Conservation (phyloP, 2,888 invertebrate genomes). For the Ormyrus rosae region DNA sequence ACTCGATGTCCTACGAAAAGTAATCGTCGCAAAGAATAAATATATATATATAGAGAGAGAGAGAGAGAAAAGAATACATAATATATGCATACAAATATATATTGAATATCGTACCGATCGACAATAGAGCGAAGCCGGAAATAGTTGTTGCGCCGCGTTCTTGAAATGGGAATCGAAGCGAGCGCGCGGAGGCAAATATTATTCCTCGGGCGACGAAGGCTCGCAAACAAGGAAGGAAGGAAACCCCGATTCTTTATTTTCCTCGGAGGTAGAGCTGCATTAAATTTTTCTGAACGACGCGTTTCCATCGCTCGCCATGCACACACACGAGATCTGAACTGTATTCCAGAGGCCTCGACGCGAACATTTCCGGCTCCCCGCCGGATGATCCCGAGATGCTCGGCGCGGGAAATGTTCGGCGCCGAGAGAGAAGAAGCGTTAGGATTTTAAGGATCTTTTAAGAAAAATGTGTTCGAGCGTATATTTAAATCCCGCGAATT, state of each 20-base stretch:
- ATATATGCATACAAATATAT: conserved; percentile 1
- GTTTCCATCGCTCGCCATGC: conserved; percentile 2
- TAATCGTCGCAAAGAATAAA: not conserved
- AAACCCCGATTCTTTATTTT: too few relatives aligned
- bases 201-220: too few relatives aligned
- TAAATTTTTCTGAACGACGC: too few relatives aligned
- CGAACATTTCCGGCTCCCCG: not conserved
- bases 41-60: conserved; percentile 12
- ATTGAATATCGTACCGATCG: conserved; percentile 24
- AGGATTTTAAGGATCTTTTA: too few relatives aligned
- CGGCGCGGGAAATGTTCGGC: too few relatives aligned
- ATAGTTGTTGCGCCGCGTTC: conserved; percentile 10
- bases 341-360: conserved; percentile 23
- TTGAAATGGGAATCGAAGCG: not conserved
- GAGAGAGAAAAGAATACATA: too few relatives aligned
- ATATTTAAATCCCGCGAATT: conserved; percentile 7
- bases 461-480: not conserved
- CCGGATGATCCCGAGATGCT: too few relatives aligned
- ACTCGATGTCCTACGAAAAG: not conserved
- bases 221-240: too few relatives aligned
- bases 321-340: conserved; percentile 14
- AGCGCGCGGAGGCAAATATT: too few relatives aligned
- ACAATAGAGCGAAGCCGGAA: conserved; percentile 30
- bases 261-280: too few relatives aligned
- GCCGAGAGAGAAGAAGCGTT: too few relatives aligned